These are phyloP conservation scores for Solenopsis invicta DNA, from an alignment of 1,140 invertebrate genomes.

Conservation along the genomic window DNA sequence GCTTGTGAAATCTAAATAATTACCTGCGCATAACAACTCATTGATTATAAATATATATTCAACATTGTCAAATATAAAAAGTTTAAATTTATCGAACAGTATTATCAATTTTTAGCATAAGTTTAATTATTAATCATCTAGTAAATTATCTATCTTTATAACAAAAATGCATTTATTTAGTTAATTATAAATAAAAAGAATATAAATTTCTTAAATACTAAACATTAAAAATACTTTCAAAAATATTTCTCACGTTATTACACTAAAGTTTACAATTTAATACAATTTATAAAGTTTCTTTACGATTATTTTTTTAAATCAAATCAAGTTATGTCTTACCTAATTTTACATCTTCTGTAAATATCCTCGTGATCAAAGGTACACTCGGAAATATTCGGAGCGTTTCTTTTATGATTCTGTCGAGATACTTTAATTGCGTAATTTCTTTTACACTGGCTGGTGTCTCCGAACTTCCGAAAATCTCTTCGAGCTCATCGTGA, in stretches of 20 bases:
- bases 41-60: no score
- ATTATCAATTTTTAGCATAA: no score
- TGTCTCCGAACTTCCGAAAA: slow-evolving; percentile 86
- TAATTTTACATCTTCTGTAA: slow-evolving; percentile 83
- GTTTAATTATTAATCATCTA: no score
- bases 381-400: slow-evolving; percentile 89
- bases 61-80: no score
- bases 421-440: slow-evolving; percentile 88
- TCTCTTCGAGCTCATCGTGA: slow-evolving; percentile 88
- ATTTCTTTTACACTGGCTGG: slow-evolving; percentile 85
- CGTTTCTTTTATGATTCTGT: slow-evolving; percentile 89
- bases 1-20: no score
- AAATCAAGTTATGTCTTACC: slow-evolving; percentile 73
- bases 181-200: not conserved
- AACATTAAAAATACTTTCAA: not conserved
- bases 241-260: no score
- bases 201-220: not conserved
- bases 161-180: not conserved
- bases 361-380: slow-evolving; percentile 87
- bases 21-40: no score
- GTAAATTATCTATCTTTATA: not conserved
- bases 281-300: not conserved
- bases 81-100: no score
- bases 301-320: not conserved
- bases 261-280: no score